phyloP scores from a whole-genome alignment of 2,113 vertebrate species.

The Pseudopodoces humilis region DNA sequence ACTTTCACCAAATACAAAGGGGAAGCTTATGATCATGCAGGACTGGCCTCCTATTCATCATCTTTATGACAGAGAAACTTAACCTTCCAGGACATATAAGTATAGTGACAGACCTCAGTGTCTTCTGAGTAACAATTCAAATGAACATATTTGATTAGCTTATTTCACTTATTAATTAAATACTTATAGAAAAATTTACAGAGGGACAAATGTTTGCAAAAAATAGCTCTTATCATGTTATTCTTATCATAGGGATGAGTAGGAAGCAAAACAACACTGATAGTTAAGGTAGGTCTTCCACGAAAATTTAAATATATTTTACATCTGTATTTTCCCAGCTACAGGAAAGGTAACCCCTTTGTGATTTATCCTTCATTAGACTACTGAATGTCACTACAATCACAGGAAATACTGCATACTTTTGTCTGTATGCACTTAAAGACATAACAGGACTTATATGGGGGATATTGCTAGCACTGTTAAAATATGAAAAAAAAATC shows the following conservation, averaged over 20 bases:
- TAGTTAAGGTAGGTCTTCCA: neutral
- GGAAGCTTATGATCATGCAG: neutral
- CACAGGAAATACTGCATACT: neutral
- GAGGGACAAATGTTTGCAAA: neutral
- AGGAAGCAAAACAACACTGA: neutral
- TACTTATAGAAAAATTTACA: neutral
- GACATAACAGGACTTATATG: neutral
- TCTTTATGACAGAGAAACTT: neutral
- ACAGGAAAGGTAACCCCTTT: neutral
- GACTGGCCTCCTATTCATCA: neutral
- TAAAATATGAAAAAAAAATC: neutral
- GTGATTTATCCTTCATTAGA: neutral
- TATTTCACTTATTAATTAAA: neutral
- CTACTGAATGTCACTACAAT: neutral
- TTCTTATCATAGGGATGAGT: neutral
- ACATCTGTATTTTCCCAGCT: neutral
- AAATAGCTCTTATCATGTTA: neutral
- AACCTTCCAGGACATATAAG: neutral
- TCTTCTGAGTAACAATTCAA: neutral
- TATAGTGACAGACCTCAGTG: neutral
- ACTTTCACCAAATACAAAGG: neutral
- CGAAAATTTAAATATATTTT: neutral
- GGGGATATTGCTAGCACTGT: neutral
- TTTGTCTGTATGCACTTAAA: neutral
- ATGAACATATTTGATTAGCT: neutral